These are phyloP conservation scores for Lithodes maja DNA, from an alignment of 2,888 invertebrate genomes.

Conservation along the genomic window DNA sequence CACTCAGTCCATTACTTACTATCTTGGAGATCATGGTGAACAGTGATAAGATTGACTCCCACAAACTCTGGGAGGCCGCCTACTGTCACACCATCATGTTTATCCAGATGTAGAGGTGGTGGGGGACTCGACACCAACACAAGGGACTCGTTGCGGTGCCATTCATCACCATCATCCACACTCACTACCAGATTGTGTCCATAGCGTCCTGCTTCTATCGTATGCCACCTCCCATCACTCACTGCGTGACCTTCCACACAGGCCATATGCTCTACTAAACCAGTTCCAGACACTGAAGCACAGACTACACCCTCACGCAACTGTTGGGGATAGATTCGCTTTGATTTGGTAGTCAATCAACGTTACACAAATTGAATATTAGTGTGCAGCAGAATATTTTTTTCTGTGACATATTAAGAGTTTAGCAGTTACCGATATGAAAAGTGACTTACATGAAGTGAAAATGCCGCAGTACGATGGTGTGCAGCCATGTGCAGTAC, in stretches of 20 bases:
- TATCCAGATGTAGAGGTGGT: conserved; percentile 41
- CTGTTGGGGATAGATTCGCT: conserved; percentile 9
- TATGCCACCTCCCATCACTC: conserved; percentile 67
- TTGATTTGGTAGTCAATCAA: neutral
- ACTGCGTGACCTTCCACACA: conserved; percentile 47
- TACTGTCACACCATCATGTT: conserved; percentile 57
- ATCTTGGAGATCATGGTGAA: conserved; percentile 43
- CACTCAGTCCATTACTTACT: conserved; percentile 39
- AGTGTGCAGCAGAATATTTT: neutral
- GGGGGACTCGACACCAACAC: conserved; percentile 1
- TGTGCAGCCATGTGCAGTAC: conserved; percentile 48
- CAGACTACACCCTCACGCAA: conserved; percentile 49
- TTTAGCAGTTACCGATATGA: neutral
- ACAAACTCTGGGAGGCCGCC: conserved; percentile 59
- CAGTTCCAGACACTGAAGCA: conserved; percentile 43
- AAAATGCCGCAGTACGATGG: conserved; percentile 12
- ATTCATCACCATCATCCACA: conserved; percentile 62
- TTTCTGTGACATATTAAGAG: neutral
- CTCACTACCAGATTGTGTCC: conserved; percentile 63
- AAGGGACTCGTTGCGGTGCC: conserved; percentile 37
- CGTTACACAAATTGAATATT: neutral
- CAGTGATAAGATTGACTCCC: conserved; percentile 49
- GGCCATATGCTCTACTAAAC: conserved; percentile 1
- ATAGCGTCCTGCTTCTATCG: conserved; percentile 47
- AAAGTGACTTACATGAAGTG: conserved; percentile 37